These are phyloP conservation scores for Propithecus perrieri DNA, from an alignment of 2,797 vertebrate species.

Conservation along the genomic window DNA sequence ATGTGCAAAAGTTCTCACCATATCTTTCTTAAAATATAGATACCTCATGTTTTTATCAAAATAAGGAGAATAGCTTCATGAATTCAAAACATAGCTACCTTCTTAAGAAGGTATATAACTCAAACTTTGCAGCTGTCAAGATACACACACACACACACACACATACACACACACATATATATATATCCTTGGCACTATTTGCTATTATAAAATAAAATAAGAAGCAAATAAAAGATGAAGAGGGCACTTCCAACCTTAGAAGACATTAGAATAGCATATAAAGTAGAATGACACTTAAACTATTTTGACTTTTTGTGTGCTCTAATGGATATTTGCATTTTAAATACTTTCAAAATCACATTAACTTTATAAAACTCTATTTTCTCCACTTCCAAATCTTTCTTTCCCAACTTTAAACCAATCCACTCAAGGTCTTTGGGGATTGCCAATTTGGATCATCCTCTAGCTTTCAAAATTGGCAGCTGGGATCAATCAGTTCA, in stretches of 20 bases:
- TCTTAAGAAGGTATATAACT: not conserved
- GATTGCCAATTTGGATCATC: conserved; percentile 75
- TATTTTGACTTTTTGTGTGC: conserved; percentile 14
- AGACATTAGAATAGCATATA: not conserved
- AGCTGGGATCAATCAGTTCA: conserved; percentile 80
- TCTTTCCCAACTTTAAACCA: conserved; percentile 35
- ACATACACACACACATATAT: not conserved
- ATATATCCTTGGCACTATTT: not conserved
- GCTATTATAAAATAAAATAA: not conserved
- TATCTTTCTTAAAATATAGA: not conserved
- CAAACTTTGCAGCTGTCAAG: not conserved
- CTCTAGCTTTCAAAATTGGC: conserved; percentile 70
- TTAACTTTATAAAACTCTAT: conserved; percentile 44
- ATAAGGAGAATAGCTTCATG: not conserved
- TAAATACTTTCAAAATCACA: conserved; percentile 64
- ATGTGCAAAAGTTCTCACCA: not conserved
- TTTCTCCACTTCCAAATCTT: conserved; percentile 18
- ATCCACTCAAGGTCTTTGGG: not conserved
- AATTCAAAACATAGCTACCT: not conserved
- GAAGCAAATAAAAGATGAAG: conserved; percentile 15
- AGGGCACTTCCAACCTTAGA: not conserved
- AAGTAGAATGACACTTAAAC: not conserved
- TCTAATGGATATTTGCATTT: conserved; percentile 31
- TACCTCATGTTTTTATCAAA: not conserved
- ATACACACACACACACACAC: not conserved